These are phyloP conservation scores for Corythucha ciliata DNA, from an alignment of 2,888 invertebrate genomes.

Conservation along the genomic window DNA sequence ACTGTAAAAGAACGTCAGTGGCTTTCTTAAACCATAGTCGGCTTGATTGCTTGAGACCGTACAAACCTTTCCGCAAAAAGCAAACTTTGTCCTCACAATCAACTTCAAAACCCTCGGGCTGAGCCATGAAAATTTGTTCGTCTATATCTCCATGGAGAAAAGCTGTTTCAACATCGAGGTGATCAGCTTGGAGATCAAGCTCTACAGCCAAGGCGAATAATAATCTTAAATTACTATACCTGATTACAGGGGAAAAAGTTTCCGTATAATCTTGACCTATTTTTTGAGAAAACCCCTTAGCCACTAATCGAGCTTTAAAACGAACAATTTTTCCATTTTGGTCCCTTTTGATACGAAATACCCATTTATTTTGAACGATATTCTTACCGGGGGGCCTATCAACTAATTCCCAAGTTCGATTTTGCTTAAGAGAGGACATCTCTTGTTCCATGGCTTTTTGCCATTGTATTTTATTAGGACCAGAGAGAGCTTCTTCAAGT, in stretches of 20 bases:
- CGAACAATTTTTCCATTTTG: conserved; percentile 12
- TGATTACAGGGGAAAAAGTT: conserved; percentile 5
- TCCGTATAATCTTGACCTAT: conserved; percentile 6
- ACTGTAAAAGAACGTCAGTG: not conserved
- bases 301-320: not conserved
- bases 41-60: conserved; percentile 3
- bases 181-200: not conserved
- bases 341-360: conserved; percentile 35
- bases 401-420: conserved; percentile 21
- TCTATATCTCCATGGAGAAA: conserved; percentile 6
- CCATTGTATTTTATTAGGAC: conserved; percentile 25
- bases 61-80: conserved; percentile 16
- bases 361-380: conserved; percentile 19
- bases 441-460: conserved; percentile 34
- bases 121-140: conserved; percentile 9
- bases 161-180: conserved; percentile 11
- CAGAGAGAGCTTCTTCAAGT: not conserved
- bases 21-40: conserved; percentile 3
- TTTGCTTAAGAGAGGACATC: conserved; percentile 28
- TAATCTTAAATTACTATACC: not conserved
- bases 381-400: conserved; percentile 9
- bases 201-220: not conserved
- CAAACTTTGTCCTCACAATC: not conserved
- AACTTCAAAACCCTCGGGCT: not conserved
- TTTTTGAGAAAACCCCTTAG: conserved; percentile 9